A percentile compares a stretch with the other conserved stretches of the same genome.
Evolutionary conservation across 2,113 vertebrate genomes (phyloP).

Genomic region (Ceyx cyanopectus): DNA sequence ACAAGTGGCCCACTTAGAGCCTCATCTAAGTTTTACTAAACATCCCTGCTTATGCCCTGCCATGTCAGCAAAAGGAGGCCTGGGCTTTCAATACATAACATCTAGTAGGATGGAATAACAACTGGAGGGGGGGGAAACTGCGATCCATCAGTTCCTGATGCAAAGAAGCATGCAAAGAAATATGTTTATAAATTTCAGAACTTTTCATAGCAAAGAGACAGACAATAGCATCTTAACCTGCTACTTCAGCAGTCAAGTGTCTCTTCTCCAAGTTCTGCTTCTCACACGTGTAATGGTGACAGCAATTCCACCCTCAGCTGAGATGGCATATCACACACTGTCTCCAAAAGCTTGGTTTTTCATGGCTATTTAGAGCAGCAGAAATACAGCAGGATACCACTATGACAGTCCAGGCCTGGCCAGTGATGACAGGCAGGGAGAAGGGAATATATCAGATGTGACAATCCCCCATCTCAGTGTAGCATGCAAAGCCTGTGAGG

Average conservation of each 20-base stretch:
- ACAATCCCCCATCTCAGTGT: neutral
- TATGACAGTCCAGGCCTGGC: neutral
- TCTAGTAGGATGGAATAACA: constrained; percentile 41
- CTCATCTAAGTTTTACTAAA: constrained; percentile 75
- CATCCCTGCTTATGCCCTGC: constrained; percentile 64
- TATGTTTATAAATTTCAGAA: neutral
- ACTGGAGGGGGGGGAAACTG: neutral
- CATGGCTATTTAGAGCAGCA: neutral
- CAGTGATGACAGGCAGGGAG: neutral
- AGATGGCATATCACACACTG: neutral
- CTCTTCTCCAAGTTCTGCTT: neutral
- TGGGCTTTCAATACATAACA: constrained; percentile 74
- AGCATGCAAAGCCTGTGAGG: neutral
- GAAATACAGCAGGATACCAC: neutral
- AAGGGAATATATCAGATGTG: neutral
- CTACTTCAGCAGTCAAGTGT: neutral
- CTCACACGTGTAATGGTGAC: neutral
- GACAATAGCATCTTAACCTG: neutral
- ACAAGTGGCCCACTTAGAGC: constrained; percentile 67
- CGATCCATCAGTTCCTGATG: constrained; percentile 3
- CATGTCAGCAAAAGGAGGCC: constrained; percentile 68
- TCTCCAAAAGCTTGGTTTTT: neutral
- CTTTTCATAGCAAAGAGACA: neutral
- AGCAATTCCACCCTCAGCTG: neutral
- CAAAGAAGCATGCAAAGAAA: neutral